phyloP scores from a whole-genome alignment of 2,113 vertebrate species.

The Brachyistius frenatus region DNA sequence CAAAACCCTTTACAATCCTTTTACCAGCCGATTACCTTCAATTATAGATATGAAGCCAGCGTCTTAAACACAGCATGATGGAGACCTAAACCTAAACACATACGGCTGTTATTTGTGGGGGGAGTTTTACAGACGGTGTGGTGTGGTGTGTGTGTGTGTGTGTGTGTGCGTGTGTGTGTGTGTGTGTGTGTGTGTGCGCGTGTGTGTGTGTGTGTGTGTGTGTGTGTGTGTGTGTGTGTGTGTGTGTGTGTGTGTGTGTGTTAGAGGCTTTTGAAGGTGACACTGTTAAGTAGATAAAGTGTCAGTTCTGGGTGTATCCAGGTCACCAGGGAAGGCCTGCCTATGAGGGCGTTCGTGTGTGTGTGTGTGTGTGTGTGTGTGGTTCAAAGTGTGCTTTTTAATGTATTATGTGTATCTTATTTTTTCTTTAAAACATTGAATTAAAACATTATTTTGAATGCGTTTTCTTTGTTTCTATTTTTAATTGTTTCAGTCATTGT shows the following conservation, averaged over 20 bases:
- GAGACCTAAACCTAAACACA: slow-evolving; percentile 67
- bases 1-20: slow-evolving; percentile 76
- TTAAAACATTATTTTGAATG: too few species aligned
- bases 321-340: slow-evolving; percentile 64
- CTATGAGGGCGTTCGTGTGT: background rate
- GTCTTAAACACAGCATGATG: slow-evolving; percentile 57
- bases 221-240: slow-evolving; percentile 5
- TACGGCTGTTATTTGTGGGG: slow-evolving; percentile 58
- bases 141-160: slow-evolving; percentile 26
- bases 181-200: slow-evolving; percentile 42
- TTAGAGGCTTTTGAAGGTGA: slow-evolving; percentile 78
- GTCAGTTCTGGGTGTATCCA: slow-evolving; percentile 71
- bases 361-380: background rate
- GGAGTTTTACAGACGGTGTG: slow-evolving; percentile 49
- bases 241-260: slow-evolving; percentile 47
- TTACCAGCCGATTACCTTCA: slow-evolving; percentile 75
- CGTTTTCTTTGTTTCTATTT: background rate
- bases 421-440: too few species aligned
- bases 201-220: slow-evolving; percentile 23
- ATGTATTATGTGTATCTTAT: background rate
- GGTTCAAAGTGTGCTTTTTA: slow-evolving; percentile 10
- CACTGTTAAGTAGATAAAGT: slow-evolving; percentile 80
- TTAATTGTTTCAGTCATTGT: background rate
- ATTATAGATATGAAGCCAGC: slow-evolving; percentile 71
- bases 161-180: slow-evolving; percentile 39